A percentile compares a stretch with the other conserved stretches of the same genome.
phyloP scores from a whole-genome alignment of 2,113 vertebrate genomes.

The Caracal caracal region DNA sequence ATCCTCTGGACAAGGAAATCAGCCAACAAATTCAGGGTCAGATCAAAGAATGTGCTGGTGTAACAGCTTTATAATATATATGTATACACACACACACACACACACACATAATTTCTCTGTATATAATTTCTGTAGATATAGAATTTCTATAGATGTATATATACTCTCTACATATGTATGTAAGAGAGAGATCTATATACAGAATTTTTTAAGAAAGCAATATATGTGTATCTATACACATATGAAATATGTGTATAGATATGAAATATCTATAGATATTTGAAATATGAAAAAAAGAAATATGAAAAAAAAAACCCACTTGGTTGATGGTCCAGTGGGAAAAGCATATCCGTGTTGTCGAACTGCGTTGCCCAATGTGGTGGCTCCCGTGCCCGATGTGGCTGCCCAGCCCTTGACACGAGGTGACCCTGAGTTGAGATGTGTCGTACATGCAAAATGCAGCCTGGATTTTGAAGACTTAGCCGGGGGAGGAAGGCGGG shows the following conservation, averaged over 20 bases:
- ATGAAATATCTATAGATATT: too few species aligned
- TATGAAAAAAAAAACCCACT: neutral
- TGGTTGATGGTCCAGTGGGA: neutral
- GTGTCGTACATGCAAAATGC: accelerated
- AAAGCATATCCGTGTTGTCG: neutral
- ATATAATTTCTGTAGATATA: too few species aligned
- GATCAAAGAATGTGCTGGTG: constrained; percentile 44
- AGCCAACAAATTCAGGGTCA: neutral
- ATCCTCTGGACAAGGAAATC: neutral
- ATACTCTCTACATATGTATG: neutral
- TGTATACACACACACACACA: too few species aligned
- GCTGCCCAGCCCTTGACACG: accelerated
- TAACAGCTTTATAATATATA: neutral
- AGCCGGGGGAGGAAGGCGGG: too few species aligned
- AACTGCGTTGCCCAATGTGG: accelerated
- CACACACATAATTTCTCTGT: neutral
- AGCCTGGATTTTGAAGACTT: neutral
- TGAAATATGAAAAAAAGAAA: too few species aligned
- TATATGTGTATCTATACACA: neutral
- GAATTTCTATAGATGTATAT: neutral
- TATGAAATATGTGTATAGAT: too few species aligned
- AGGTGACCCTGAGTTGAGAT: accelerated
- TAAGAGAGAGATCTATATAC: neutral
- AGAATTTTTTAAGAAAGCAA: neutral
- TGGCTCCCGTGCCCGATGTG: accelerated